Evolutionary conservation across 2,888 invertebrate species (phyloP), one percentile per base, ranked within the genome.

Genomic region (Cremastobaeus sp.): DNA sequence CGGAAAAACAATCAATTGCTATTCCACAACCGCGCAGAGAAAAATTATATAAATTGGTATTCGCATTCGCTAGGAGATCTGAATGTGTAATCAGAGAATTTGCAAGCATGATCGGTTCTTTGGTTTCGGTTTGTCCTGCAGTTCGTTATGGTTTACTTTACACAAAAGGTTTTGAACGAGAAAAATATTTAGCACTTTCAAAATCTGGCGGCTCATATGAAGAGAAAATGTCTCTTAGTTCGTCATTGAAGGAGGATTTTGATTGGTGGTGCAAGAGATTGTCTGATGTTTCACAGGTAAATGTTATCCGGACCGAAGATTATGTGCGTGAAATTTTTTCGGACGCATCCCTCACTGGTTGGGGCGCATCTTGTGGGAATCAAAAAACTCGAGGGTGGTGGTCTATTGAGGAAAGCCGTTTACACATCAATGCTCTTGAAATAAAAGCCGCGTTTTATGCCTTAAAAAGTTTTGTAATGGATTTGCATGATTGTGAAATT

Each of bases 1-100:
- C 70, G 1, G 4, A 5, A 8, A n/a, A 39, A 3, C 59, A 68
- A 14, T 20, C 48, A 0, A 3, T 66, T 4, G 39, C 55, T 3
- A 66, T 66, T 14, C 47, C 57, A 11, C 17, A 17, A 4, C 0
- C 17, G 0, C 55, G 65, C 1, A 12, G 12, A 8, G 8, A 28
- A 2, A 45, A 47, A n/a, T 17, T 17, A 6, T n/a, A 14, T 8
- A 11, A 14, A 5, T 34, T 48, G 14, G 9, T 48, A 12, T 2
- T 15, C 0, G 4, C 0, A 11, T 12, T 48, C 11, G 17, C 48
- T 1, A 20, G 8, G 12, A 18, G 8, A 20, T 18, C 18, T 5
- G n/a, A 18, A 0, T 48, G 48, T 34, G 0, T 5, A 4, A 34
- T 48, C 0, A 18, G 17, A 18, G 48, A 48, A 15, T 34, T 20